Evolutionary conservation across 1,140 invertebrate species (phyloP).

Genomic region (Papilio aristodemus): DNA sequence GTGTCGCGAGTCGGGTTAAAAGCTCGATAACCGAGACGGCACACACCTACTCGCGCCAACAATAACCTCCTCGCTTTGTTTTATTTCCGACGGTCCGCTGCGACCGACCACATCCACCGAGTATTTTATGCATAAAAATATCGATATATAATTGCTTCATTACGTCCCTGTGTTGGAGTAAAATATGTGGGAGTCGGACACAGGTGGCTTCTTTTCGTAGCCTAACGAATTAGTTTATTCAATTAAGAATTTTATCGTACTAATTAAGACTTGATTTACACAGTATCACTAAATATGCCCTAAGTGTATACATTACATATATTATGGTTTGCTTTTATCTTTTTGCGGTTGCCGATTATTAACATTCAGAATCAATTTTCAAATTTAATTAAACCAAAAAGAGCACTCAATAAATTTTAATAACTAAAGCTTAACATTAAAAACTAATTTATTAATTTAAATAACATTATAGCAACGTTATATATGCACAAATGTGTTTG

Average conservation of each 20-base stretch:
- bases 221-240: conserved; percentile 15
- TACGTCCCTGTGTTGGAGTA: conserved; percentile 79
- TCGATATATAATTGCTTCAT: conserved; percentile 81
- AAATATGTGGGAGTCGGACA: conserved; percentile 78
- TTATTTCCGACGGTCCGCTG: conserved; percentile 69
- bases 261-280: conserved; percentile 33
- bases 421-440: background rate
- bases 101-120: conserved; percentile 70
- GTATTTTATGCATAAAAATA: conserved; percentile 80
- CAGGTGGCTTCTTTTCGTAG: conserved; percentile 58
- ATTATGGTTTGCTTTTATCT: conserved; percentile 11
- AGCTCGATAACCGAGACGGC: conserved; percentile 78
- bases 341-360: conserved; percentile 11
- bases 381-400: background rate
- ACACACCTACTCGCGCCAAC: conserved; percentile 74
- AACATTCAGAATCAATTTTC: background rate
- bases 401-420: background rate
- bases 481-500: background rate
- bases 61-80: conserved; percentile 75
- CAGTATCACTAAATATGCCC: background rate
- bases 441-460: background rate
- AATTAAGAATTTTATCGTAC: conserved; percentile 36
- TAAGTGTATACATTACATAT: background rate
- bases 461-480: background rate
- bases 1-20: conserved; percentile 78